Conservation (phyloP, 1,140 invertebrate genomes). For the Sweltsa coloradensis region DNA sequence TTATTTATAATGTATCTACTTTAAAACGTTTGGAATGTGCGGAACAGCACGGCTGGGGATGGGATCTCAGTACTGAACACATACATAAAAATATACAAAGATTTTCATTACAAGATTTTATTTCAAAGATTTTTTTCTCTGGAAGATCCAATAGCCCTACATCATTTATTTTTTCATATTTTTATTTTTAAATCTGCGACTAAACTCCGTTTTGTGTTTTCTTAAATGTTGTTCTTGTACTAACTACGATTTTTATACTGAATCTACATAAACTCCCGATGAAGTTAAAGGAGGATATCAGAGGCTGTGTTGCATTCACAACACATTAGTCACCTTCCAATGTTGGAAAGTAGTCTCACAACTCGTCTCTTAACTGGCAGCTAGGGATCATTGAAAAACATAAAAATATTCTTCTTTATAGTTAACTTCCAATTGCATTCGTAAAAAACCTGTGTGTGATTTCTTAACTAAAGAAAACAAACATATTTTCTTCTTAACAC, state of each 20-base stretch:
- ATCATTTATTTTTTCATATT: constrained; percentile 13
- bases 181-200: constrained; percentile 14
- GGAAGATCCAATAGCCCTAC: constrained; percentile 18
- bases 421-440: too few relatives aligned
- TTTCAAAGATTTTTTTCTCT: constrained; percentile 15
- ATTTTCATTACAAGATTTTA: constrained; percentile 19
- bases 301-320: background rate
- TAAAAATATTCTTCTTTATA: too few relatives aligned
- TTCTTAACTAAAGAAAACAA: too few relatives aligned
- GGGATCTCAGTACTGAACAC: too few relatives aligned
- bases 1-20: too few relatives aligned
- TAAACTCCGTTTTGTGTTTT: constrained; percentile 11
- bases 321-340: background rate
- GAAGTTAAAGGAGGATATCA: constrained; percentile 8
- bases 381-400: too few relatives aligned
- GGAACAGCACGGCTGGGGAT: too few relatives aligned
- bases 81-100: constrained; percentile 1
- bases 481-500: too few relatives aligned
- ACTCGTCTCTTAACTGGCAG: background rate
- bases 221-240: too few relatives aligned
- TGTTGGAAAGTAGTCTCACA: background rate
- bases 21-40: too few relatives aligned
- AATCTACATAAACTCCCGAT: constrained; percentile 16
- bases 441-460: too few relatives aligned
- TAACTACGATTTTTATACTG: constrained; percentile 11